Percentiles rank a stretch among this genome's conserved stretches.
phyloP scores from a whole-genome alignment of 1,140 invertebrate species.

The Nomia melanderi region DNA sequence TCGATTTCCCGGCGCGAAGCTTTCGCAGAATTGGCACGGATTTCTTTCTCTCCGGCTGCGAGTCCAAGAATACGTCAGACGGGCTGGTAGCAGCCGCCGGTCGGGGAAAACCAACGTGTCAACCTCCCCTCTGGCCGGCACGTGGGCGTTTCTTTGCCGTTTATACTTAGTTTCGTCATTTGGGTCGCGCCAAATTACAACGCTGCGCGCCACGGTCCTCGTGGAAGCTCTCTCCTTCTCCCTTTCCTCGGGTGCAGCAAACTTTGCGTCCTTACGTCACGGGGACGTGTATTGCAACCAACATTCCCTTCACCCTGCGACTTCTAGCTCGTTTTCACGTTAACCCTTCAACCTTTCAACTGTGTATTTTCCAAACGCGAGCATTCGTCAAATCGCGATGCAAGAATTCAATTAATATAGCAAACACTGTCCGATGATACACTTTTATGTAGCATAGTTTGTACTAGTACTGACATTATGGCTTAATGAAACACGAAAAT shows the following conservation, averaged over 20 bases:
- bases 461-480: too few relatives aligned
- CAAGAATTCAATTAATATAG: too few relatives aligned
- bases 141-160: slow-evolving; percentile 61
- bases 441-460: too few relatives aligned
- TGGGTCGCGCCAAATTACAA: slow-evolving; percentile 61
- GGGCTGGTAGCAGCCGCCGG: not conserved
- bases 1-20: too few relatives aligned
- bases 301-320: not conserved
- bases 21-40: slow-evolving; percentile 6
- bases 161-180: slow-evolving; percentile 68
- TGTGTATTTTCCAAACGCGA: too few relatives aligned
- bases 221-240: slow-evolving; percentile 48
- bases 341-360: not conserved
- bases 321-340: not conserved
- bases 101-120: slow-evolving; percentile 64
- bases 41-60: slow-evolving; percentile 35
- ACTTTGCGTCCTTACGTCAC: slow-evolving; percentile 56
- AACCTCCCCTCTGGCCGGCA: slow-evolving; percentile 39
- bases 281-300: slow-evolving; percentile 20
- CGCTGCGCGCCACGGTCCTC: slow-evolving; percentile 19
- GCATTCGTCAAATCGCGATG: too few relatives aligned
- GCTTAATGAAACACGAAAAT: too few relatives aligned
- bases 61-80: slow-evolving; percentile 50
- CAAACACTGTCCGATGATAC: too few relatives aligned
- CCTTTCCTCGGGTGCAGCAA: slow-evolving; percentile 45